Base-by-base conservation (phyloP, 2,888 invertebrate genomes). In the Arenicola marina region DNA sequence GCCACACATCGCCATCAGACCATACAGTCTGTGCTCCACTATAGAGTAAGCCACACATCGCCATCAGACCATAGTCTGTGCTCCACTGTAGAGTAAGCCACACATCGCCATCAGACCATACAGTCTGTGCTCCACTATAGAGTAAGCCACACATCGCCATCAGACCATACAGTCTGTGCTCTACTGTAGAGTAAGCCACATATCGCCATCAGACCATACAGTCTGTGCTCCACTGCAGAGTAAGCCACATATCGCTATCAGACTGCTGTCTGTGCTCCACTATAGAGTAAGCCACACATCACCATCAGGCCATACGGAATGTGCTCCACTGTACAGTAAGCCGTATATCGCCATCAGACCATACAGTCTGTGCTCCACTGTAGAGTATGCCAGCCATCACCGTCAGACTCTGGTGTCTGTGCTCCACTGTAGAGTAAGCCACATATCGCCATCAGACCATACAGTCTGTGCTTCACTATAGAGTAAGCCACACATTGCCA, bases 281-380 rank as follows among this genome's bases (percentile, higher is more conserved):
- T 7, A 59, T 68, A 11, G 65, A 63, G 68, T 68, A 61, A 51
- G 63, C n/a, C n/a, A n/a, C n/a, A n/a, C n/a, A n/a, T n/a, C n/a
- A n/a, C n/a, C n/a, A n/a, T n/a, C n/a, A n/a, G 70, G 74, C 3
- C 58, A 60, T 18, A 59, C 67, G 46, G 78, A 78, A 57, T 70
- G 70, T 31, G 72, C 65, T 34, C 73, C 73, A 65, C 63, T 45
- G 33, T 21, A 45, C 7, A 48, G 48, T 4, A 51, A 28, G 11
- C n/a, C 38, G 4, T 61, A 55, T 58, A 33, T 62, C 11, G 61
- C 59, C 45, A 38, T 65, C n/a, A 21, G 62, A 32, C 68, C 68
- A 2, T 61, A 66, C 29, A 56, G 61, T 15, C 58, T 68, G 33
- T 32, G 65, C 53, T 61, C 60, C 34, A 56, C 63, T 7, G 57